Base-by-base conservation (phyloP, 2,888 invertebrate species). In the Augochlorella aurata region DNA sequence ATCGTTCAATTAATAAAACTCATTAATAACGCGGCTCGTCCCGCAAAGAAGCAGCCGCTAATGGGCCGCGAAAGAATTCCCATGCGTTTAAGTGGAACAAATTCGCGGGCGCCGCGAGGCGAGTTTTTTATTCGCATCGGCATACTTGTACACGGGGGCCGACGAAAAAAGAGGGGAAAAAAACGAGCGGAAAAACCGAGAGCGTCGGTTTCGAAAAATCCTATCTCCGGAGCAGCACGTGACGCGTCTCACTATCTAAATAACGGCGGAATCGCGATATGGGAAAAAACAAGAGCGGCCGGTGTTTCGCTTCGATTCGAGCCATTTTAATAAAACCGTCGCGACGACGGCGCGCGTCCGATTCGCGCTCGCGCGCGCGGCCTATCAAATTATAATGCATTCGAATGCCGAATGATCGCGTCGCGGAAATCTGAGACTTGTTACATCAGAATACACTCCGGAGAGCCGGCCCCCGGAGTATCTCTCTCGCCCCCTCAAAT, bases 121-220 rank as follows among this genome's bases (percentile, higher is more conserved):
- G 12, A 54, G 47, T 63, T 68, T 54, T 58, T 71, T 79, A 65
- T 29, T 47, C n/a, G 74, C 44, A n/a, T 29, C 52, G 74, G 81
- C 50, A 58, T 69, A 70, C 81, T 38, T 65, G 74, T 58, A 74
- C 63, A 75, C 74, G 81, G 58, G 1, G 74, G 3, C 38, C 7
- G 5, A 5, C 3, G 7, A 38, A 5, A 38, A 5, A 38, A 38
- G 38, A 5, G 38, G 7, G 38, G 7, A 4, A 5, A 74, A 71
- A 45, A 52, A 69, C n/a, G 38, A 58, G 79, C 45, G 44, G 45
- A 50, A 24, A 24, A 52, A 54, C 65, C 65, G 68, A 24, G 16
- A 50, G 5, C 10, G n/a, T 47, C 61, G 38, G 49, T 74, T 29
- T 81, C 38, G 12, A 16, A 70, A 80, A 74, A 68, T 68, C 50